Evolutionary conservation across 2,888 invertebrate genomes (phyloP).

Genomic region (Chloroclysta siterata): DNA sequence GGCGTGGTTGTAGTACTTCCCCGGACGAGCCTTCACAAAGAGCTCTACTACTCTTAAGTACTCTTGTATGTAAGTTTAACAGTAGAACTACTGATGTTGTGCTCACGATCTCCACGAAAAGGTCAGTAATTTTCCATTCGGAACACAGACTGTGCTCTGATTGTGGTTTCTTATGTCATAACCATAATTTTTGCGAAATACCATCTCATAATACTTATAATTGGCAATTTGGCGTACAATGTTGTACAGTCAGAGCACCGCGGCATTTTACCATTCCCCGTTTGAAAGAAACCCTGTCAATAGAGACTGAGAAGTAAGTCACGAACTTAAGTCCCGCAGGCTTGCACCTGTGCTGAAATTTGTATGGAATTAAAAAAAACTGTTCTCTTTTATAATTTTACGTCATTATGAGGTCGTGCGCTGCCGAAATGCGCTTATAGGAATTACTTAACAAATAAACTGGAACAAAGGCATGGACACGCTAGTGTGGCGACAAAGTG

Average conservation of each 20-base stretch:
- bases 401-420: conserved; percentile 64
- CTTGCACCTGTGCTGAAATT: conserved; percentile 74
- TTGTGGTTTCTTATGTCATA: conserved; percentile 10
- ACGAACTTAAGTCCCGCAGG: conserved; percentile 72
- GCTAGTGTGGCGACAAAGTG: too few relatives aligned
- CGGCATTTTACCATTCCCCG: conserved; percentile 57
- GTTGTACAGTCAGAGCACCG: conserved; percentile 39
- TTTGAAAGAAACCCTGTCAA: conserved; percentile 66
- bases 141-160: neutral
- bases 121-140: too few relatives aligned
- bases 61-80: too few relatives aligned
- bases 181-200: conserved; percentile 43
- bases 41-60: too few relatives aligned
- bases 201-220: conserved; percentile 42
- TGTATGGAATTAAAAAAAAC: conserved; percentile 59
- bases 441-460: too few relatives aligned
- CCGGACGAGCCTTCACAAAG: too few relatives aligned
- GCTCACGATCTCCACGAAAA: neutral
- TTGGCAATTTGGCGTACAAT: conserved; percentile 65
- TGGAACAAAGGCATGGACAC: too few relatives aligned
- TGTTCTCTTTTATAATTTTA: conserved; percentile 64
- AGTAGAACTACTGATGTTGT: too few relatives aligned
- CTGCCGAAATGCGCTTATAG: conserved; percentile 48
- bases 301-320: conserved; percentile 71
- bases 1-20: too few relatives aligned